Percentiles rank a stretch among this genome's conserved stretches.
Evolutionary conservation across 1,140 invertebrate genomes (phyloP).

Genomic region (Drosophila lini): DNA sequence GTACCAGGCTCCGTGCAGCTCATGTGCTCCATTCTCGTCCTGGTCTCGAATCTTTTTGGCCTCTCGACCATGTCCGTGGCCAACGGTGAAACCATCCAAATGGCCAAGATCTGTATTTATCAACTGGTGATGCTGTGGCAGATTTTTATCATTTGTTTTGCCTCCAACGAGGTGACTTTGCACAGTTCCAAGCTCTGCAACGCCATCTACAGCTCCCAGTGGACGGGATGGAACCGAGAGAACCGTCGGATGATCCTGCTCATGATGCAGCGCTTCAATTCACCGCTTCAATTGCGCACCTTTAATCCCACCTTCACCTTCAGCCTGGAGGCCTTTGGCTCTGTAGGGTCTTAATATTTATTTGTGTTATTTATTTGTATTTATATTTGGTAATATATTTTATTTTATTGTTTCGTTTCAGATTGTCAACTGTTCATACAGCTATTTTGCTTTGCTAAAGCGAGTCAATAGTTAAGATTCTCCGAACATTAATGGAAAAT

Average conservation of each 20-base stretch:
- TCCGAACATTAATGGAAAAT: neutral
- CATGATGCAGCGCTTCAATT: slow-evolving; percentile 67
- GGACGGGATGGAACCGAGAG: slow-evolving; percentile 56
- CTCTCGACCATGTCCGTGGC: slow-evolving; percentile 56
- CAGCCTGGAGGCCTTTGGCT: slow-evolving; percentile 66
- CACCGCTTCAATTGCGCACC: slow-evolving; percentile 45
- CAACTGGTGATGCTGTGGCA: slow-evolving; percentile 72
- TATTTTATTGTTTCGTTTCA: slow-evolving; percentile 38
- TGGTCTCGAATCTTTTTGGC: slow-evolving; percentile 72
- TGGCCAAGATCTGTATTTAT: slow-evolving; percentile 62
- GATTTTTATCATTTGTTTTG: slow-evolving; percentile 78
- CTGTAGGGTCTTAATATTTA: slow-evolving; percentile 44
- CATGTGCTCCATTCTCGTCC: slow-evolving; percentile 68
- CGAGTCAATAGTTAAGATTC: slow-evolving; percentile 64
- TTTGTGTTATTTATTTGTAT: neutral
- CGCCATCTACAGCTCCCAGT: slow-evolving; percentile 66
- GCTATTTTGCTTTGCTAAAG: slow-evolving; percentile 76
- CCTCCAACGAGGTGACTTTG: slow-evolving; percentile 68
- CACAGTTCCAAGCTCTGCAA: slow-evolving; percentile 55
- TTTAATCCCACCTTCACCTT: slow-evolving; percentile 61
- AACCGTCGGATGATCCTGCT: slow-evolving; percentile 60
- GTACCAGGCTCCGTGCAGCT: slow-evolving; percentile 66
- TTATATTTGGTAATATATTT: neutral
- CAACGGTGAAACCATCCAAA: slow-evolving; percentile 23
- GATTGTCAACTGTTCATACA: slow-evolving; percentile 80